Evolutionary conservation across 2,797 vertebrate species (phyloP).

Genomic region (Thaleichthys pacificus): DNA sequence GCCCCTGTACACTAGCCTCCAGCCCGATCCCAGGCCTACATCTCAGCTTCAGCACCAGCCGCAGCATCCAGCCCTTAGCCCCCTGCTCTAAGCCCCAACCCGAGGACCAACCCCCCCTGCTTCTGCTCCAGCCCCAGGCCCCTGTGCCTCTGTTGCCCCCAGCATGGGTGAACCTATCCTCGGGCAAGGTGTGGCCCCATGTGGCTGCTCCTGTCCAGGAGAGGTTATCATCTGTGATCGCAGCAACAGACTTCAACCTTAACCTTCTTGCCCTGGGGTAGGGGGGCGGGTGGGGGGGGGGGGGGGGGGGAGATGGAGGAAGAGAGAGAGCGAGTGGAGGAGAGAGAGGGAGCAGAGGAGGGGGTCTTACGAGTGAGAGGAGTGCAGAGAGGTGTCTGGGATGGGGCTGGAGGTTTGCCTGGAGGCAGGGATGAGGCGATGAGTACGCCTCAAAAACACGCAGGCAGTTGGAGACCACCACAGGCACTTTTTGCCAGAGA

Average conservation of each 20-base stretch:
- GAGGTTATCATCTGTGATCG: slow-evolving; percentile 82
- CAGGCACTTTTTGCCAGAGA: slow-evolving; percentile 68
- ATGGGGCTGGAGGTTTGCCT: slow-evolving; percentile 69
- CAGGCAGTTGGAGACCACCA: slow-evolving; percentile 77
- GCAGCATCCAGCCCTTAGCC: not conserved
- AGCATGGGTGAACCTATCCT: slow-evolving; percentile 79
- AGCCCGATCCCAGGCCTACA: not conserved
- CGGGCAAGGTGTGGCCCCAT: slow-evolving; percentile 80
- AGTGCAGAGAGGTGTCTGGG: slow-evolving; percentile 32
- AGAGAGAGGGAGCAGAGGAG: slow-evolving; percentile 50
- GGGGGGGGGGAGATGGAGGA: slow-evolving; percentile 9
- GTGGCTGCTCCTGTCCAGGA: slow-evolving; percentile 53
- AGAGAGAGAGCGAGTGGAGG: slow-evolving; percentile 41
- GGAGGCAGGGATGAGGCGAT: slow-evolving; percentile 77
- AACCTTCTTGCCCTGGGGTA: slow-evolving; percentile 73
- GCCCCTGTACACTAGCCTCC: slow-evolving; percentile 53
- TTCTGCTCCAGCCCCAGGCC: slow-evolving; percentile 40
- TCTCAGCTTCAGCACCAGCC: not conserved
- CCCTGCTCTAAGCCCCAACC: not conserved
- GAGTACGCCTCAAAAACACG: slow-evolving; percentile 75
- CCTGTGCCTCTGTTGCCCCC: slow-evolving; percentile 65
- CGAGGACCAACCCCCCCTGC: slow-evolving; percentile 9
- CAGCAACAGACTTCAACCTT: slow-evolving; percentile 71
- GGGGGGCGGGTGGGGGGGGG: slow-evolving; percentile 26
- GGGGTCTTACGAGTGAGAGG: slow-evolving; percentile 18